Conservation (phyloP, 2,113 vertebrate species). For the rat (Rattus norvegicus) region GRCr8 NC_086019.1:244324001-244324500, state of each 20-base stretch:
- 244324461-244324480: not conserved
- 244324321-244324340: not conserved
- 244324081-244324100: not conserved
- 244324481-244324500: not conserved
- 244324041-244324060: not conserved
- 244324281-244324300: not conserved
- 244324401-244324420: not conserved
- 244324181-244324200: not conserved
- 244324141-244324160: not conserved
- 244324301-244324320: not conserved
- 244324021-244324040: not conserved
- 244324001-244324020: not conserved
- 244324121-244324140: not conserved
- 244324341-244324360: not conserved
- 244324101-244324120: not conserved
- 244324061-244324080: not conserved
- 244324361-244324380: not conserved
- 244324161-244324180: not conserved
- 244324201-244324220: not conserved
- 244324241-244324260: not conserved
- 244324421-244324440: not conserved
- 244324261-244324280: not conserved
- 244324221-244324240: not conserved
- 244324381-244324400: not conserved
- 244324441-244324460: not conserved